Evolutionary conservation across 2,888 invertebrate genomes (phyloP).

Genomic region (Gymnoscelis rufifasciata): DNA sequence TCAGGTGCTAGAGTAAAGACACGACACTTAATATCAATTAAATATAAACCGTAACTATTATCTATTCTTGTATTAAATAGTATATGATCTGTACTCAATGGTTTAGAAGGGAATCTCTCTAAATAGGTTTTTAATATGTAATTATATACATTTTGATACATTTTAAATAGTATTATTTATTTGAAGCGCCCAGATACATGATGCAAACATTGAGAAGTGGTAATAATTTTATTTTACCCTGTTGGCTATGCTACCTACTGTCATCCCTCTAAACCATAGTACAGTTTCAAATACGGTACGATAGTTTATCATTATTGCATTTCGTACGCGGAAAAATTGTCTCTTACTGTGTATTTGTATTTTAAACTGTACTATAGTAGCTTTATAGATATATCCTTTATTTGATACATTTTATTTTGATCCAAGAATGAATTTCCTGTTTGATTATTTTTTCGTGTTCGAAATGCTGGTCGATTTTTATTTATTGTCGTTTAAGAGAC

Average conservation of each 20-base stretch:
- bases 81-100: slow-evolving; percentile 5
- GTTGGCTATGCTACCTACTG: slow-evolving; percentile 4
- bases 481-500: no score
- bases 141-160: neutral
- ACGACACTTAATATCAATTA: no score
- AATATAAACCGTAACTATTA: no score
- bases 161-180: slow-evolving; percentile 7
- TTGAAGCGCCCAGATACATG: neutral
- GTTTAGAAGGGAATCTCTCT: slow-evolving; percentile 19
- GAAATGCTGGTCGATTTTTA: no score
- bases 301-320: neutral
- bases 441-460: no score
- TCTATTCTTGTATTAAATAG: no score
- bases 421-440: no score
- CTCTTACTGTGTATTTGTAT: neutral
- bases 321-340: neutral
- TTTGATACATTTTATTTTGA: neutral
- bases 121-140: slow-evolving; percentile 1
- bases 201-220: neutral
- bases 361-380: slow-evolving; percentile 6
- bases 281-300: slow-evolving; percentile 1
- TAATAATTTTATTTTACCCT: slow-evolving; percentile 4
- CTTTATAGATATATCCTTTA: neutral
- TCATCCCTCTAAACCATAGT: slow-evolving; percentile 15
- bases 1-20: no score